These are phyloP conservation scores for Andrena bucephala DNA, from an alignment of 2,888 invertebrate species.

Conservation along the genomic window DNA sequence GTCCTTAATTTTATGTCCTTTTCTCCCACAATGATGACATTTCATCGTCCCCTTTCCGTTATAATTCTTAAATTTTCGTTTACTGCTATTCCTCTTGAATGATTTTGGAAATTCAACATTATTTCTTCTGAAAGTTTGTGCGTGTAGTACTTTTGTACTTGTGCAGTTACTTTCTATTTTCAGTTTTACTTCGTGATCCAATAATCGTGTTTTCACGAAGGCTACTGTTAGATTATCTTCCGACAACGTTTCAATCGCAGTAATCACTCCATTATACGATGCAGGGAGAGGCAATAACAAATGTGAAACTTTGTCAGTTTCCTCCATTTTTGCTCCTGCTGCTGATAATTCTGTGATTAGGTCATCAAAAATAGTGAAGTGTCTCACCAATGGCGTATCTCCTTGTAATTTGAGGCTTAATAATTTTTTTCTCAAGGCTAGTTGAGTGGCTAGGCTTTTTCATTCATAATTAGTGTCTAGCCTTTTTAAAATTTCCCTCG, in stretches of 20 bases:
- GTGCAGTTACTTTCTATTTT: not conserved
- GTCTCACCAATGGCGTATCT: too few species aligned
- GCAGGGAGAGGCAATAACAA: not conserved
- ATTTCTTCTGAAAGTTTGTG: not conserved
- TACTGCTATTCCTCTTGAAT: not conserved
- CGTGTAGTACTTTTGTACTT: not conserved
- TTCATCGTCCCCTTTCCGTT: too few species aligned
- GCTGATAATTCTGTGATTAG: not conserved
- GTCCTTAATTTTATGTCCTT: too few species aligned
- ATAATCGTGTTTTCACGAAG: not conserved
- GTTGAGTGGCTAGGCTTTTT: not conserved
- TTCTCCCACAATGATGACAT: too few species aligned
- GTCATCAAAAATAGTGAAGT: not conserved
- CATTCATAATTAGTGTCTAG: not conserved
- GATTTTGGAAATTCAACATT: not conserved
- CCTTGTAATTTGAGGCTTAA: conserved; percentile 2
- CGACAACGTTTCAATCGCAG: not conserved
- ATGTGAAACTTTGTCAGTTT: not conserved
- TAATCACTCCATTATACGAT: not conserved
- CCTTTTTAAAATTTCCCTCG: not conserved
- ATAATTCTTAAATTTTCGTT: not conserved
- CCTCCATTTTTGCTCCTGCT: not conserved
- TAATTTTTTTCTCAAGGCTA: conserved; percentile 3
- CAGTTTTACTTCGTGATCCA: not conserved
- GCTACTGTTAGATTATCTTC: not conserved